Evolutionary conservation across 2,888 invertebrate species (phyloP).

Genomic region (Orchesellides sinensis): DNA sequence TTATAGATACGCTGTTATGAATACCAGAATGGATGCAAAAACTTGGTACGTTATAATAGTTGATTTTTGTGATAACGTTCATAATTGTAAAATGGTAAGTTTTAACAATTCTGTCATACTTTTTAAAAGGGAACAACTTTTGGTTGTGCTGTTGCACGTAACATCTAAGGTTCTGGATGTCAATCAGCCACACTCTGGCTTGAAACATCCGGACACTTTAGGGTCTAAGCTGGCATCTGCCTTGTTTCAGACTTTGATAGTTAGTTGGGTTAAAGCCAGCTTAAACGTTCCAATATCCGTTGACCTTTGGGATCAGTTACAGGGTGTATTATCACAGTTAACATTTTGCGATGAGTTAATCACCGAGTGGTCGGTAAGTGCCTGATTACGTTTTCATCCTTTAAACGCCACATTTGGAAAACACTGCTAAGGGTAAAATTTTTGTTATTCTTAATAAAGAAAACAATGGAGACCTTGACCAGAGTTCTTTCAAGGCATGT

Average conservation of each 20-base stretch:
- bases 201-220: constrained; percentile 79
- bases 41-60: constrained; percentile 84
- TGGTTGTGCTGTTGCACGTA: constrained; percentile 91
- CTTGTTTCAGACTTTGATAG: constrained; percentile 79
- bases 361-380: constrained; percentile 94
- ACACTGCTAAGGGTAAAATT: neutral
- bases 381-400: neutral
- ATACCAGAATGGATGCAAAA: constrained; percentile 92
- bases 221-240: constrained; percentile 91
- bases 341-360: constrained; percentile 97
- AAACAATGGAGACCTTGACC: constrained; percentile 98
- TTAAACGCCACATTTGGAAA: neutral
- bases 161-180: constrained; percentile 92
- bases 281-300: constrained; percentile 93
- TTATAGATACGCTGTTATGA: constrained; percentile 98
- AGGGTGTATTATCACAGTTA: constrained; percentile 89
- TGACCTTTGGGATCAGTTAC: constrained; percentile 95
- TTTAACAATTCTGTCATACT: neutral
- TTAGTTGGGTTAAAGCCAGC: constrained; percentile 97
- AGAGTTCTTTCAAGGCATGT: constrained; percentile 96
- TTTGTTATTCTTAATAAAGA: constrained; percentile 79
- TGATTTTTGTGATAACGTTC: neutral
- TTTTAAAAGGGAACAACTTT: constrained; percentile 91
- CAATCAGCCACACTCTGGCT: constrained; percentile 86
- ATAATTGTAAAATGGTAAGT: neutral